Evolutionary conservation across 1,140 invertebrate genomes (phyloP), one percentile per base, ranked within the genome.

Genomic region (Pentalonia nigronervosa): DNA sequence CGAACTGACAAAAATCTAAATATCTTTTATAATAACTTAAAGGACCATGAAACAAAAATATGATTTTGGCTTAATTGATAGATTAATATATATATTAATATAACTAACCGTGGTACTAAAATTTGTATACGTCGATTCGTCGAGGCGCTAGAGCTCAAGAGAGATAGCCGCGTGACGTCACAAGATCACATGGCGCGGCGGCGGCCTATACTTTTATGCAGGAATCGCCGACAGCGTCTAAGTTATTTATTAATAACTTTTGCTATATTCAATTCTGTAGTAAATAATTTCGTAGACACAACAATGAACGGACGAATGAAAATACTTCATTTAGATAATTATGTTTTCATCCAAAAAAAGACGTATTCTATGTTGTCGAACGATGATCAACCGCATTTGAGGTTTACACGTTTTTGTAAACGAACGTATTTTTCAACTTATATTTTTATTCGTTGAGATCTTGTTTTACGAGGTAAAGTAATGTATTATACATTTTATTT

Each of bases 131-230:
- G 67, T 76, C 67, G 30, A 34, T 76, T 76, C 30, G 67, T 76
- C 34, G 17, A 76, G 4, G n/a, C n/a, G 67, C 67, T 76, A 76
- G 14, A 76, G n/a, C 67, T n/a, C n/a, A n/a, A n/a, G n/a, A n/a
- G n/a, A n/a, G n/a, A n/a, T n/a, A n/a, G n/a, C n/a, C n/a, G n/a
- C 67, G 67, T 76, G 67, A 76, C 67, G 67, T 76, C 67, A 76
- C n/a, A 34, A 67, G 67, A 76, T 76, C 67, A 76, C 67, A 76
- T n/a, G 67, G n/a, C 67, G 67, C n/a, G 25, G 67, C 67, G 30
- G 67, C 30, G n/a, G n/a, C n/a, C n/a, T n/a, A n/a, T n/a, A n/a
- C n/a, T n/a, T n/a, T n/a, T n/a, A n/a, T n/a, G n/a, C 76, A 34
- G 76, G 34, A 81, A 81, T 81, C n/a, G 34, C 34, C 76, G 34